Evolutionary conservation across 2,113 vertebrate genomes (phyloP).

Genomic region (Ictalurus furcatus): DNA sequence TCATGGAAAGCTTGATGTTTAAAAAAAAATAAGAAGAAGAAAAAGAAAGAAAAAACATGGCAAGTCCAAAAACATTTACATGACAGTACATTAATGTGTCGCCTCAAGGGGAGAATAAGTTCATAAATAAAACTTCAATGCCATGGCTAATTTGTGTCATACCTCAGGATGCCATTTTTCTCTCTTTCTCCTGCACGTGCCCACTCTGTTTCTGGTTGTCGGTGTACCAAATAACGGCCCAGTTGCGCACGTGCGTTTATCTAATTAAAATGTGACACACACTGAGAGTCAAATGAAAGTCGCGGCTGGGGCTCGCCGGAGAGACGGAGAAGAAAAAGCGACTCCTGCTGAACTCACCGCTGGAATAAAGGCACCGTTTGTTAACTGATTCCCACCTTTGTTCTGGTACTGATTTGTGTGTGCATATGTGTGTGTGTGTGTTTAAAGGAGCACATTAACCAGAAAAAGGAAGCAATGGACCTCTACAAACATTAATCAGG

Average conservation of each 20-base stretch:
- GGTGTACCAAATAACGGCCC: conserved; percentile 47
- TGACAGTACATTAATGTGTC: conserved; percentile 52
- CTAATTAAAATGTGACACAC: conserved; percentile 61
- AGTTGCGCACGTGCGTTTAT: conserved; percentile 56
- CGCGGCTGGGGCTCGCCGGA: conserved; percentile 54
- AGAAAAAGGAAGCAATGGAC: background rate
- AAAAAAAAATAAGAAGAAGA: background rate
- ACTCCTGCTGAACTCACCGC: conserved; percentile 53
- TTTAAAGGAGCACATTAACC: background rate
- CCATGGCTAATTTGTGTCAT: conserved; percentile 53
- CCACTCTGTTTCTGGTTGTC: conserved; percentile 55
- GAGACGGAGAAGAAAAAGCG: conserved; percentile 53
- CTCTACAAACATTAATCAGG: background rate
- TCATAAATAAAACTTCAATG: conserved; percentile 59
- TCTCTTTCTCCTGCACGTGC: conserved; percentile 31
- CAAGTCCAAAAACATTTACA: conserved; percentile 48
- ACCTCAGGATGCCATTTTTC: conserved; percentile 39
- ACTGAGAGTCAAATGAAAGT: conserved; percentile 63
- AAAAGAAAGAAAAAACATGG: conserved; percentile 22
- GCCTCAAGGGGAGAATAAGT: conserved; percentile 49
- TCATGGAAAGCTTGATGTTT: conserved; percentile 4
- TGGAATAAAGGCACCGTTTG: conserved; percentile 54
- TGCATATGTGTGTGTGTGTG: conserved; percentile 19
- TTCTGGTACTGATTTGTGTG: conserved; percentile 18
- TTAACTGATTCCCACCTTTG: conserved; percentile 57